Conservation (phyloP, 2,888 invertebrate genomes). For the Dasypogon diadema region DNA sequence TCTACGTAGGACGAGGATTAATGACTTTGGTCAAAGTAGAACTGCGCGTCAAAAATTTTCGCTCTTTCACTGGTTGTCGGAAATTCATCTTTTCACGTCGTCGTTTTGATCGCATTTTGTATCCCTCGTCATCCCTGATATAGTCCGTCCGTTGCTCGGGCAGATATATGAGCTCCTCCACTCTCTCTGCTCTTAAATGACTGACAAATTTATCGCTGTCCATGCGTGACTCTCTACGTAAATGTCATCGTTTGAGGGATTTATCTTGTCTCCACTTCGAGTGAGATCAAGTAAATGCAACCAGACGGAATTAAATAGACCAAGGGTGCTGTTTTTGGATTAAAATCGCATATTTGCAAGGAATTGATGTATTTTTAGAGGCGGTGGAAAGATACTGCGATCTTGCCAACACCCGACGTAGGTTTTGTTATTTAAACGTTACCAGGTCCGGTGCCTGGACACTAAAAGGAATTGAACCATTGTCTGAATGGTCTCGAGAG, state of each 20-base stretch:
- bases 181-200: constrained; percentile 9
- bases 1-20: constrained; percentile 46
- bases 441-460: too few relatives aligned
- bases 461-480: too few relatives aligned
- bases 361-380: not conserved
- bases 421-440: too few relatives aligned
- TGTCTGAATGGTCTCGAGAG: too few relatives aligned
- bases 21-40: constrained; percentile 46
- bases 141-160: too few relatives aligned
- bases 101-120: not conserved
- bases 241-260: constrained; percentile 47
- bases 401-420: too few relatives aligned
- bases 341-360: not conserved
- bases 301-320: constrained; percentile 16
- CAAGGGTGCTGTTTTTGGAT: constrained; percentile 16
- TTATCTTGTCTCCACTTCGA: constrained; percentile 26
- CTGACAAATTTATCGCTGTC: constrained; percentile 48
- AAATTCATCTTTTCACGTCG: constrained; percentile 38
- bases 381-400: too few relatives aligned
- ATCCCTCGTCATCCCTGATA: not conserved
- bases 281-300: not conserved
- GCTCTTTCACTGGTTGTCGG: constrained; percentile 32
- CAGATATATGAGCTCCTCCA: not conserved
- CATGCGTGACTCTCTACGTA: constrained; percentile 32
- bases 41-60: constrained; percentile 47